Conservation (phyloP, 2,888 invertebrate species). For the Spialia ferax region DNA sequence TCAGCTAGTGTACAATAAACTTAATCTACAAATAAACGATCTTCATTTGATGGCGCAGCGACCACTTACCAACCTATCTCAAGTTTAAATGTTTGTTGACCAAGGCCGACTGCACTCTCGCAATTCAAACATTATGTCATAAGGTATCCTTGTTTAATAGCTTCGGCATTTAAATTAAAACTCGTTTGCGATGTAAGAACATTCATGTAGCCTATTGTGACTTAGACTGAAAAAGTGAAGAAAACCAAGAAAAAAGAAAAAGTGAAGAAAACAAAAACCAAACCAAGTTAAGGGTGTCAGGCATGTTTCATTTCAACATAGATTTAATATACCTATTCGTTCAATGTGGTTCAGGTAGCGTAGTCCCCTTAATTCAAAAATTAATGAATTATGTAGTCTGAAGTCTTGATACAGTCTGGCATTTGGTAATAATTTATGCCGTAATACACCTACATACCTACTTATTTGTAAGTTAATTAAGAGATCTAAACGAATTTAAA, state of each 20-base stretch:
- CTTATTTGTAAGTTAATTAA: too few relatives aligned
- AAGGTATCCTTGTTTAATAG: background rate
- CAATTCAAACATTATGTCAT: slow-evolving; percentile 9
- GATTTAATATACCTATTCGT: too few relatives aligned
- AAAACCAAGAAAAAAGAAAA: too few relatives aligned
- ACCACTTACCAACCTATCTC: background rate
- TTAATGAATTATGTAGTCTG: too few relatives aligned
- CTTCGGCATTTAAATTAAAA: background rate
- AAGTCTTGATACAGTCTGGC: too few relatives aligned
- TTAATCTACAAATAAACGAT: background rate
- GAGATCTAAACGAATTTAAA: background rate
- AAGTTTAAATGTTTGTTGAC: slow-evolving; percentile 14
- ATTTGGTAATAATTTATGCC: background rate
- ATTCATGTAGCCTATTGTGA: background rate
- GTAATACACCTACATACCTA: too few relatives aligned
- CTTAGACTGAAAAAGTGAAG: background rate
- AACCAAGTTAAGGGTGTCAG: too few relatives aligned
- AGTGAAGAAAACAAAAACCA: too few relatives aligned
- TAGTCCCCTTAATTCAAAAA: too few relatives aligned
- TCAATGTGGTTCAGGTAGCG: too few relatives aligned
- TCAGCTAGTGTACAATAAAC: too few relatives aligned
- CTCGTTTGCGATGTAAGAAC: background rate
- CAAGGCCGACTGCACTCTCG: slow-evolving; percentile 9
- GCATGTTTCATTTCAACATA: too few relatives aligned
- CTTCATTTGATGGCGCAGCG: background rate